Evolutionary conservation across 2,888 invertebrate genomes (phyloP).

Genomic region (Ceramica pisi): DNA sequence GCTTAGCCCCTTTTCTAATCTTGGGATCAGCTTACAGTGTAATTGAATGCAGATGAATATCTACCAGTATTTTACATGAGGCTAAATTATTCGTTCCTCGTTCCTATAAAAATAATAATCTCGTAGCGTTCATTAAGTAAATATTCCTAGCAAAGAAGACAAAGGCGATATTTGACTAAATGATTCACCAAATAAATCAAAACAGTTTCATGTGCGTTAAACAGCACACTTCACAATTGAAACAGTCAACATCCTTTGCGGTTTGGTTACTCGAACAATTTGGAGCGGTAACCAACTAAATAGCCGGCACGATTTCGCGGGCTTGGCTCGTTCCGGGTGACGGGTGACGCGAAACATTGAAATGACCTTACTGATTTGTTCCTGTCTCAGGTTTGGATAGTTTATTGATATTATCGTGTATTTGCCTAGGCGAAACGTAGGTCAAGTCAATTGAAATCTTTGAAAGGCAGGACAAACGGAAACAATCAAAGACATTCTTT

Average conservation of each 20-base stretch:
- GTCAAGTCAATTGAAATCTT: neutral
- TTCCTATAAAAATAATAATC: neutral
- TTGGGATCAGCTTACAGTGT: no score
- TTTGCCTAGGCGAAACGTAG: neutral
- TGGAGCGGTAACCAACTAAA: constrained; percentile 11
- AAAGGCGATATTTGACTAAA: neutral
- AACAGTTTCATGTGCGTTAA: constrained; percentile 32
- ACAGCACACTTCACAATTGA: neutral
- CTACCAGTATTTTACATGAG: no score
- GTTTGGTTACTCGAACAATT: constrained; percentile 32
- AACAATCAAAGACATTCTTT: neutral
- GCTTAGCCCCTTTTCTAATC: no score
- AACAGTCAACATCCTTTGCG: constrained; percentile 46
- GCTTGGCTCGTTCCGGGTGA: constrained; percentile 5
- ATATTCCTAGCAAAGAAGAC: neutral
- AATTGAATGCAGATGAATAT: no score
- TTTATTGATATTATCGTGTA: neutral
- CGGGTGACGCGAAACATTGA: constrained; percentile 29
- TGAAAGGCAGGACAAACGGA: neutral
- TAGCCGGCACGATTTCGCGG: constrained; percentile 3
- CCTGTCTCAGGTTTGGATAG: constrained; percentile 16
- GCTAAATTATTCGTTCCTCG: neutral
- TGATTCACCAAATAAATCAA: constrained; percentile 19
- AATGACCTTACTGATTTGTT: constrained; percentile 36
- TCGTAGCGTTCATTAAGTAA: neutral